Base-by-base conservation (phyloP, 1,140 invertebrate genomes). In the Neodiprion fabricii region DNA sequence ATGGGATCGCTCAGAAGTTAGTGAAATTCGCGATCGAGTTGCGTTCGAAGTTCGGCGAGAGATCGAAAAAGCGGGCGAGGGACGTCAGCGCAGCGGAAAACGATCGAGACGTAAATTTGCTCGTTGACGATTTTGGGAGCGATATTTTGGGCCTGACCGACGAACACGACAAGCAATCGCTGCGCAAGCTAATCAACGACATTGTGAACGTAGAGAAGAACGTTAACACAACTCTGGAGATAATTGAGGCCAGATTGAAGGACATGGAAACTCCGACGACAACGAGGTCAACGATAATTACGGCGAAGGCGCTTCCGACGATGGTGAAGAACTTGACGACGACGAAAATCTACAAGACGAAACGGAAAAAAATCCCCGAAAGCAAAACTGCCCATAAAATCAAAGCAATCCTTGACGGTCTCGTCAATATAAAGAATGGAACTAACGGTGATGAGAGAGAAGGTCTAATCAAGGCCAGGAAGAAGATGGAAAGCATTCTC, bases 171-270 rank as follows among this genome's bases (percentile, higher is more conserved):
- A 79, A 48, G 67, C 72, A 75, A 71, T 75, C 75, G 7, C 53
- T 79, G 23, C 75, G 50, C 2, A 48, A 66, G 21, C 48, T 78
- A 48, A 76, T 78, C 21, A 73, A 79, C 47, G 74, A 76, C 53
- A 79, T 79, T 65, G 48, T 75, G 8, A 76, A 77, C 40, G 75
- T 78, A 9, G 66, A 78, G 71, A 77, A 74, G 61, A 79, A 79
- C 21, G 77, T 78, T 14, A 79, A 81, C 53, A 74, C 75, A 9
- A 81, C 80, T 8, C 66, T 78, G 5, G 70, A 78, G n/a, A 79
- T 79, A 67, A 81, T 81, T 49, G 65, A 74, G 48, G 65, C 11
- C 2, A 70, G 50, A 70, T 74, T 79, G 40, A 61, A 61, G n/a
- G 53, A 61, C 11, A 61, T 61, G 53, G 53, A 9, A 61, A 14